Percentiles rank a stretch among this genome's conserved stretches.
Conservation (phyloP, 2,888 invertebrate species). For the Hirtodrosophila duncani region DNA sequence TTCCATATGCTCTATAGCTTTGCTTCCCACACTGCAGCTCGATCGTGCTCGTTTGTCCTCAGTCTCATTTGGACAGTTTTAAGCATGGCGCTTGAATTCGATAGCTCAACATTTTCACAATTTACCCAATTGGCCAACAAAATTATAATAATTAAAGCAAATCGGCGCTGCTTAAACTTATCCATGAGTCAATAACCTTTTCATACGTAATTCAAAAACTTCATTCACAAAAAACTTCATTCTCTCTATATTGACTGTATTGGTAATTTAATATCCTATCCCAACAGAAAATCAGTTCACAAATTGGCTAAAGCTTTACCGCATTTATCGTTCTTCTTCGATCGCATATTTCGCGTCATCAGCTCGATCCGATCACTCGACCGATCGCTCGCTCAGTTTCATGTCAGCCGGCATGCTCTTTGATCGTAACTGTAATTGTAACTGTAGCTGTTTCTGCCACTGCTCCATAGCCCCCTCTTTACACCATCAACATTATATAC, state of each 20-base stretch:
- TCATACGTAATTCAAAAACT: constrained; percentile 23
- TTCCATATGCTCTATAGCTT: no score
- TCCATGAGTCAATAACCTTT: not conserved
- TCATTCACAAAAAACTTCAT: constrained; percentile 30
- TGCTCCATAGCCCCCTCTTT: constrained; percentile 15
- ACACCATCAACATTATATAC: constrained; percentile 32
- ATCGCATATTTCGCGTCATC: constrained; percentile 16
- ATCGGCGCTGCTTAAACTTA: constrained; percentile 23
- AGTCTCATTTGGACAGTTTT: constrained; percentile 7
- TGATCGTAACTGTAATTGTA: constrained; percentile 42
- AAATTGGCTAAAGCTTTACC: constrained; percentile 25
- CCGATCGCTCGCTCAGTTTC: constrained; percentile 30
- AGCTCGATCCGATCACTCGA: constrained; percentile 26
- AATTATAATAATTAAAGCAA: constrained; percentile 5
- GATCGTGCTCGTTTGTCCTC: constrained; percentile 11
- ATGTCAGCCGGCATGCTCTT: constrained; percentile 63
- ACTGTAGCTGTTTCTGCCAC: constrained; percentile 11
- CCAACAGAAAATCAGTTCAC: constrained; percentile 3
- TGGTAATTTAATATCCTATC: constrained; percentile 18
- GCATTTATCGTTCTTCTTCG: constrained; percentile 9
- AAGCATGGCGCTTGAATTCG: constrained; percentile 23
- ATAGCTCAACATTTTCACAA: constrained; percentile 12
- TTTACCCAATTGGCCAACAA: constrained; percentile 21
- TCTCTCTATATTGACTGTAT: constrained; percentile 36
- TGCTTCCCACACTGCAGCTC: no score